Conservation (phyloP, 2,888 invertebrate genomes). For the Sphinx pinastri region DNA sequence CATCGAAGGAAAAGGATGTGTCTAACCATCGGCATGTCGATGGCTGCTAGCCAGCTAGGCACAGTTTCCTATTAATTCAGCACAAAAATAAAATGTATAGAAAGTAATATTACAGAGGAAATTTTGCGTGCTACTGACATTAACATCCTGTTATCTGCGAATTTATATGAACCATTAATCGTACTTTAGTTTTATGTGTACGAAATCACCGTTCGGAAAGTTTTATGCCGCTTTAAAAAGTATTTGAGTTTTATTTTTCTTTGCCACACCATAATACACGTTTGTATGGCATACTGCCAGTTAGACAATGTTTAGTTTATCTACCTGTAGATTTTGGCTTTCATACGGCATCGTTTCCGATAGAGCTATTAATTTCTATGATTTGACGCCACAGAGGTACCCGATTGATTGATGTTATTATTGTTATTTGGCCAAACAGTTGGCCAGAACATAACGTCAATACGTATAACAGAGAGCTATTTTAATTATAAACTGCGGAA, state of each 20-base stretch:
- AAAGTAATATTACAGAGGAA: conserved; percentile 29
- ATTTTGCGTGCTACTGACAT: conserved; percentile 35
- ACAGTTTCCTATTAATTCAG: not conserved
- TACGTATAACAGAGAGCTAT: conserved; percentile 9
- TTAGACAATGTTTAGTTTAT: conserved; percentile 49
- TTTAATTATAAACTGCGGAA: conserved; percentile 13
- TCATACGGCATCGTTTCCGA: conserved; percentile 57
- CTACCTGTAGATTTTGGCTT: conserved; percentile 68
- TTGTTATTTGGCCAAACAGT: conserved; percentile 29
- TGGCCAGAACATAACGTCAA: conserved; percentile 15
- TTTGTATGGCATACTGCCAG: conserved; percentile 48
- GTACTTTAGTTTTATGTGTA: conserved; percentile 37
- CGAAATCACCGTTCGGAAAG: conserved; percentile 37
- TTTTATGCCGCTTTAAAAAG: conserved; percentile 38
- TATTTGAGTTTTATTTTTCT: conserved; percentile 33
- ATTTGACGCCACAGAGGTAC: conserved; percentile 44
- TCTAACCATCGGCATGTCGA: conserved; percentile 20
- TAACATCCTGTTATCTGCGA: conserved; percentile 44
- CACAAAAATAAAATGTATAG: conserved; percentile 1
- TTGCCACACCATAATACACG: conserved; percentile 37
- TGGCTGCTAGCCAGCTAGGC: conserved; percentile 26
- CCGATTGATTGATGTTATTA: conserved; percentile 38
- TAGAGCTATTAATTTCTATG: conserved; percentile 46
- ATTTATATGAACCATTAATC: conserved; percentile 41
- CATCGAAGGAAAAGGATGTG: conserved; percentile 29